A percentile compares a stretch with the other conserved stretches of the same genome.
Evolutionary conservation across 1,140 invertebrate species (phyloP).

Genomic region (Matsumurasca onukii): DNA sequence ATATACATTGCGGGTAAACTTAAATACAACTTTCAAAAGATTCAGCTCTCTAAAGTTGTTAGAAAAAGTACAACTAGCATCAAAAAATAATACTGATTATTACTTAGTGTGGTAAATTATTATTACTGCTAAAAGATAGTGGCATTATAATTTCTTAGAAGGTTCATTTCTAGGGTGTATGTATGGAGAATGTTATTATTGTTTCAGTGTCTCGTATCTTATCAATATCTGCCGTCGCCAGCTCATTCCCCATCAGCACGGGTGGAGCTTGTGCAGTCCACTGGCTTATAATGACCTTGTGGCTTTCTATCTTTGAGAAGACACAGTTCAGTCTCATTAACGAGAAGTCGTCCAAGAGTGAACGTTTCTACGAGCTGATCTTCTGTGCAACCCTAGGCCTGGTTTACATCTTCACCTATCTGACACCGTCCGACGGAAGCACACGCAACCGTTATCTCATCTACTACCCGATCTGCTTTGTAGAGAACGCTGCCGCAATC

Average conservation of each 20-base stretch:
- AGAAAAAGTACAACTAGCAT: too few species aligned
- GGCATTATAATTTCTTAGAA: too few species aligned
- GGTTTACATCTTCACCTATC: constrained; percentile 72
- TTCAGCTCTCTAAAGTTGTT: too few species aligned
- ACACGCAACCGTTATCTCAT: constrained; percentile 62
- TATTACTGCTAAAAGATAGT: too few species aligned
- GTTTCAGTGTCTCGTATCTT: constrained; percentile 68
- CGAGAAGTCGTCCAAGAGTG: constrained; percentile 37
- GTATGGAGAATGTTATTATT: too few species aligned
- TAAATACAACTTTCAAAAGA: too few species aligned
- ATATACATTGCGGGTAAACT: too few species aligned
- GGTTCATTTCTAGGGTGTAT: too few species aligned
- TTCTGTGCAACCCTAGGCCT: constrained; percentile 66
- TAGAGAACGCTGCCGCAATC: constrained; percentile 63
- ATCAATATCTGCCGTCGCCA: constrained; percentile 63
- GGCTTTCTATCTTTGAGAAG: constrained; percentile 53
- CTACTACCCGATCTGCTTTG: constrained; percentile 65
- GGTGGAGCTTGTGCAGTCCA: constrained; percentile 62
- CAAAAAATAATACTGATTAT: too few species aligned
- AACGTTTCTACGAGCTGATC: constrained; percentile 47
- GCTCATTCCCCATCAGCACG: constrained; percentile 61
- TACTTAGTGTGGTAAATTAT: too few species aligned
- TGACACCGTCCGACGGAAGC: constrained; percentile 61
- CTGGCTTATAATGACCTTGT: constrained; percentile 73
- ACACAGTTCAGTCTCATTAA: constrained; percentile 44